Evolutionary conservation across 2,797 vertebrate genomes (phyloP), one percentile per base, ranked within the genome.

Genomic region (Rhincodon typus): DNA sequence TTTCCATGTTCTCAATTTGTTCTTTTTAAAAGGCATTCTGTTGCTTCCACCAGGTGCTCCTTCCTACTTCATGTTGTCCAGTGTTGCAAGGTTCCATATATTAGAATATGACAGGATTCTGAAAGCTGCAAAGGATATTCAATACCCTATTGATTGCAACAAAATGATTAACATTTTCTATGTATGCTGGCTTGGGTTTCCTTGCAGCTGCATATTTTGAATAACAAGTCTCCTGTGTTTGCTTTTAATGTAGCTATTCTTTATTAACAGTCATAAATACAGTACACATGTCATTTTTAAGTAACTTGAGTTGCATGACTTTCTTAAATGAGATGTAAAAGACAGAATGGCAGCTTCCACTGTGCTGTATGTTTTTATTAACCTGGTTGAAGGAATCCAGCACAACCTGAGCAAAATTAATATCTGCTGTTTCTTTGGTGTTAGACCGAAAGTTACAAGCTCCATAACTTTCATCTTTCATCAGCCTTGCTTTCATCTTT

Each of bases 81-180:
- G 30, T 30, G 53, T 72, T 23, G 30, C 15, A 74, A 19, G 30
- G 34, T 34, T 34, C 53, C 94, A 95, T 27, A 95, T 50, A 70
- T 66, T 77, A 72, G 94, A 77, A 74, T 50, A 70, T 30, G 67
- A 17, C 27, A 74, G 67, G 93, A 57, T 53, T 77, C 50, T 57
- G 46, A 77, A 77, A 72, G 70, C 94, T 77, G 38, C 19, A 53
- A 95, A 74, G 94, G 70, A 95, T 77, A 94, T 95, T 74, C 46
- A 95, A 53, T 72, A 17, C 46, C 77, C 67, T 53, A 72, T 95
- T 77, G 72, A 72, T 72, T 95, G 50, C 69, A 74, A 77, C 94
- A 72, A 95, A 95, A 95, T 77, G 25, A 95, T 95, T 94, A 77
- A 53, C 70, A 74, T 94, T 53, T 95, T 95, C 70, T 95, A 95